Percentiles rank a stretch among this genome's conserved stretches.
phyloP scores from a whole-genome alignment of 1,140 invertebrate species.

The Tyrophagus putrescentiae region DNA sequence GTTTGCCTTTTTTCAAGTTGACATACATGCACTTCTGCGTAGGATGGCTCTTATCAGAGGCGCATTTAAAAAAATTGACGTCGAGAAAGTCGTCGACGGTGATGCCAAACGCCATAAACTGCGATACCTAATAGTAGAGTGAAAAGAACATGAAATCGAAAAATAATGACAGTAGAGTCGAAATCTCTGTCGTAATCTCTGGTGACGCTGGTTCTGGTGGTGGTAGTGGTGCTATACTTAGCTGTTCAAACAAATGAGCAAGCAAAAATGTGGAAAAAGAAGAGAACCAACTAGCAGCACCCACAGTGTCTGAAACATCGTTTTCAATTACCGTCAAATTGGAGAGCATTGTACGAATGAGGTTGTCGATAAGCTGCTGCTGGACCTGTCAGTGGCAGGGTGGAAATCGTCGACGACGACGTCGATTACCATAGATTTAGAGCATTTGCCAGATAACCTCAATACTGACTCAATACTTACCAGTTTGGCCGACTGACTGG shows the following conservation, averaged over 20 bases:
- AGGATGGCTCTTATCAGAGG: slow-evolving; percentile 13
- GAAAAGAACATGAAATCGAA: too few species aligned
- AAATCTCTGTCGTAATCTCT: too few species aligned
- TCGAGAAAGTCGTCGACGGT: slow-evolving; percentile 15
- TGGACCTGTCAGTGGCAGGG: slow-evolving; percentile 6
- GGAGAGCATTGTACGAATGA: slow-evolving; percentile 8
- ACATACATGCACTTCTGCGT: slow-evolving; percentile 7
- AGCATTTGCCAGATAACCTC: neutral
- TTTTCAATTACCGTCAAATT: slow-evolving; percentile 13
- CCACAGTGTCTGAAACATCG: too few species aligned
- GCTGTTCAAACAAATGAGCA: too few species aligned
- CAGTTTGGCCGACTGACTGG: neutral
- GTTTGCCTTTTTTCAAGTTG: neutral
- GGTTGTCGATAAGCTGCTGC: slow-evolving; percentile 16
- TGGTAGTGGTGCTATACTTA: too few species aligned
- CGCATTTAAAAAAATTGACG: slow-evolving; percentile 13
- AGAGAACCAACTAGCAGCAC: too few species aligned
- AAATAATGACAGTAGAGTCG: too few species aligned
- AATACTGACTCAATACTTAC: neutral
- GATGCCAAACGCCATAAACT: slow-evolving; percentile 15
- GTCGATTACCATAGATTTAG: neutral
- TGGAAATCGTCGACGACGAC: neutral
- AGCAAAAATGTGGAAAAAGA: too few species aligned
- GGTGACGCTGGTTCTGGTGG: too few species aligned
- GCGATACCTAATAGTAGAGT: too few species aligned